Evolutionary conservation across 2,888 invertebrate species (phyloP), one percentile per base, ranked within the genome.

Genomic region (Norana najaformis): DNA sequence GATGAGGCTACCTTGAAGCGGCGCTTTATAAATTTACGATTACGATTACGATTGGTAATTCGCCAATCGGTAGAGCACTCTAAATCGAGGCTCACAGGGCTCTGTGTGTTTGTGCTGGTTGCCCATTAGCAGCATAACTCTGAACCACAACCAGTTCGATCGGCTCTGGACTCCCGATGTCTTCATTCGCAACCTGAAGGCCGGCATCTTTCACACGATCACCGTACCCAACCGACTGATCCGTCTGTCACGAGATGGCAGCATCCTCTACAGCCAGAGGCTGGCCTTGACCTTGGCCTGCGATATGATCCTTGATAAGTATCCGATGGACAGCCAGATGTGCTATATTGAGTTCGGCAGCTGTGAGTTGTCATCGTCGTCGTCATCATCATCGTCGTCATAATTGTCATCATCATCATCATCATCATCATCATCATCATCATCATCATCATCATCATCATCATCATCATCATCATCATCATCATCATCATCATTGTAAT

Each of bases 141-240:
- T 92, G 38, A 92, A 91, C 91, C 91, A 92, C 90, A 91, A 92
- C 91, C 91, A 92, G 89, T 91, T 90, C 83, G 85, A 83, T n/a
- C 88, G 91, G 93, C 98, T 98, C 94, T 98, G 98, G 98, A 96
- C 98, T 91, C 98, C 98, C 0, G 98, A 98, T 95, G 97, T 97
- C 94, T 98, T 98, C 95, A 98, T 98, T 95, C 98, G 98, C 95
- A 98, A 98, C 94, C 98, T 98, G 35, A 98, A 98, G 95, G 97
- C 97, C 94, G 98, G 98, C 3, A 97, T 97, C 34, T 98, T 98
- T 94, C 98, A 98, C 93, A 97, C 98, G 95, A 98, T 98, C 97
- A 97, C 97, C 94, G 97, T 98, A 94, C 98, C 98, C 0, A 98
- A 98, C 94, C 34, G 98, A 95, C 98, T 98, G 94, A 95, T 98